Evolutionary conservation across 1,140 invertebrate species (phyloP).

Genomic region (Batillaria attramentaria): DNA sequence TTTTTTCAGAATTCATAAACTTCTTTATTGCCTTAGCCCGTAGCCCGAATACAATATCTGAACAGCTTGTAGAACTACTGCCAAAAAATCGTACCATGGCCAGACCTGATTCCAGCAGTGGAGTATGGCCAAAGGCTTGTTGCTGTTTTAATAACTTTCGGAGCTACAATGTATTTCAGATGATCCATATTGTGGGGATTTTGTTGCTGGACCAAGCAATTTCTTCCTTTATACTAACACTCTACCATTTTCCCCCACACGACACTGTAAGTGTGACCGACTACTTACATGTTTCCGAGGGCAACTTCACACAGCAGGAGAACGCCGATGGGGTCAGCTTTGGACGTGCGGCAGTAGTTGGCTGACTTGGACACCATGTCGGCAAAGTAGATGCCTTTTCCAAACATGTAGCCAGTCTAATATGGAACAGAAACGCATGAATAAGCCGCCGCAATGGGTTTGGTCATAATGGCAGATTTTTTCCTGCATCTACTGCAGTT

Average conservation of each 20-base stretch:
- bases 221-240: too few species aligned
- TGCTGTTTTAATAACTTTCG: too few species aligned
- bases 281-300: slow-evolving; percentile 87
- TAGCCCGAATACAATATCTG: neutral
- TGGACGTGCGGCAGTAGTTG: slow-evolving; percentile 93
- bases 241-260: too few species aligned
- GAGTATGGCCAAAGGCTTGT: too few species aligned
- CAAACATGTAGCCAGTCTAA: slow-evolving; percentile 96
- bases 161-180: too few species aligned
- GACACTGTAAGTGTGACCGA: too few species aligned
- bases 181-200: too few species aligned
- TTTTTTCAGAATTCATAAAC: neutral
- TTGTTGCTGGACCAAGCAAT: too few species aligned
- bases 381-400: slow-evolving; percentile 91
- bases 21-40: neutral
- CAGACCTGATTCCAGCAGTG: too few species aligned
- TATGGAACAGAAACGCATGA: slow-evolving; percentile 41
- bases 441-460: neutral
- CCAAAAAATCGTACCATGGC: too few species aligned
- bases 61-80: too few species aligned
- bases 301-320: slow-evolving; percentile 96
- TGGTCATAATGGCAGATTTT: neutral
- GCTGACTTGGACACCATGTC: slow-evolving; percentile 99
- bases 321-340: slow-evolving; percentile 82
- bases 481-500: too few species aligned